These are phyloP conservation scores for Aselliscus stoliczkanus DNA, from an alignment of 2,797 vertebrate genomes.

Conservation along the genomic window DNA sequence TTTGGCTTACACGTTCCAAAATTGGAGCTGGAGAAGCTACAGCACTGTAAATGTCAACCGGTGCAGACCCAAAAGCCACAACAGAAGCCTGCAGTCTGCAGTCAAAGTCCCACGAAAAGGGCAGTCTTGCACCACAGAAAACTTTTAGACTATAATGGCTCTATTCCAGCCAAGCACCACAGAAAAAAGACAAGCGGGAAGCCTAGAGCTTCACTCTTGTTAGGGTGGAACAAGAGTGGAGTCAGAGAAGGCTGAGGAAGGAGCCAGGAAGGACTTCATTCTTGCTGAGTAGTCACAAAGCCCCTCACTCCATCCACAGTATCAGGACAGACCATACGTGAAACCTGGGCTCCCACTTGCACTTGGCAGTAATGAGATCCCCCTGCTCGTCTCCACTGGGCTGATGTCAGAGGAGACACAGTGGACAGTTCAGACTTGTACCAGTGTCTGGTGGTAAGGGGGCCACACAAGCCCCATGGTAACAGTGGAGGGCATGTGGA, in stretches of 20 bases:
- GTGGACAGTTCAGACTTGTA: not conserved
- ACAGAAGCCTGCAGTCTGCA: not conserved
- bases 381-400: not conserved
- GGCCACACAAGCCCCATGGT: too few species aligned
- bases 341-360: not conserved
- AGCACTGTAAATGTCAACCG: not conserved
- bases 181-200: not conserved
- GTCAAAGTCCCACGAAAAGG: not conserved
- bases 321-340: not conserved
- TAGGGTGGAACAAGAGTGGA: not conserved
- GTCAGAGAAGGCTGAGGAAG: not conserved
- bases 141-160: not conserved
- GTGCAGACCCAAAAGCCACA: not conserved
- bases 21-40: not conserved
- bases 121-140: not conserved
- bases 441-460: too few species aligned
- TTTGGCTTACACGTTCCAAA: not conserved
- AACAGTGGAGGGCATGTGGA: not conserved
- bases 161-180: not conserved
- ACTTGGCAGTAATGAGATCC: not conserved
- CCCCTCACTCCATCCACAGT: not conserved
- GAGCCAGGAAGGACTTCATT: not conserved
- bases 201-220: not conserved
- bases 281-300: not conserved
- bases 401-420: not conserved